Base-by-base conservation (phyloP, 2,888 invertebrate species). In the Lycaena phlaeas region DNA sequence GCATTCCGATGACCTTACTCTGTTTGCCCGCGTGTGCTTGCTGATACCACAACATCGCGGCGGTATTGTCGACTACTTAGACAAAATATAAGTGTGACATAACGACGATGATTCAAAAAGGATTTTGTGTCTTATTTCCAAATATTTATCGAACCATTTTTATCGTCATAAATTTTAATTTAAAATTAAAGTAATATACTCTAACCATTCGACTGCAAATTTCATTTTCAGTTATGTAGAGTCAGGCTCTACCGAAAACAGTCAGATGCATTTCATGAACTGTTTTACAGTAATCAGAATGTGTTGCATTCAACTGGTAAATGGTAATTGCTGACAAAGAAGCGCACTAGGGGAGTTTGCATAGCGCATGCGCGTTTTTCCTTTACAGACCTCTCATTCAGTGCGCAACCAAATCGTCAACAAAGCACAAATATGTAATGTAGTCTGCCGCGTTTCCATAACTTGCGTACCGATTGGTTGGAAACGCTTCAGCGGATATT, bases 1-100 rank as follows among this genome's bases (percentile, higher is more conserved):
- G 64, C 68, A 74, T 76, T 72, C 67, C 62, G 69, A 70, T 72
- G 77, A 78, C 76, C 76, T 78, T 73, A 68, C 71, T 57, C 51
- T 62, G 61, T 64, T 64, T 61, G 60, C 53, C 57, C 61, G 48
- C 50, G 40, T 53, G 51, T 51, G 43, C 46, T 44, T 49, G 34
- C 37, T 44, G 38, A 36, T 48, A 38, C 29, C 15, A 27, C 43
- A 30, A 6, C 7, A 5, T 5, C 22, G 22, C 9, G 22, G 2
- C 22, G 22, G 5, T 7, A 22, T 9, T 22, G 9, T n/a, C n/a
- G n/a, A n/a, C n/a, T n/a, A n/a, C n/a, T n/a, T n/a, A n/a, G n/a
- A n/a, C n/a, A n/a, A n/a, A n/a, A n/a, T n/a, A n/a, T n/a, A n/a
- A n/a, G n/a, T n/a, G n/a, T n/a, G n/a, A n/a, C n/a, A n/a, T n/a